Evolutionary conservation across 2,888 invertebrate genomes (phyloP).

Genomic region (Margaritifera margaritifera): DNA sequence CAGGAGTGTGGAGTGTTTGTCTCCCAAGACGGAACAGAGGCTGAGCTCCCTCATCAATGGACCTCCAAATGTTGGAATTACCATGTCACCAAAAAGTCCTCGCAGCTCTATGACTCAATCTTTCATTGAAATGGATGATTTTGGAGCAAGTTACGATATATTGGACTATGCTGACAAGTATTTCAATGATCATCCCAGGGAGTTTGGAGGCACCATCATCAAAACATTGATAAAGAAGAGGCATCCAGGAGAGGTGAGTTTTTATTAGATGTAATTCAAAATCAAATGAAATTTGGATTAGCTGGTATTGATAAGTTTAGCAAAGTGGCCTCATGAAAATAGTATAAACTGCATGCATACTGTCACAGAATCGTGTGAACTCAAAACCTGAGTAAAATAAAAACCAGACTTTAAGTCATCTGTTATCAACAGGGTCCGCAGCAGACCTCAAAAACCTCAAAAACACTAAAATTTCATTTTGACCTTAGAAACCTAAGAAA

Average conservation of each 20-base stretch:
- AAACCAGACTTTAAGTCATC: too few relatives aligned
- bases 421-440: too few relatives aligned
- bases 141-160: constrained; percentile 81
- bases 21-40: constrained; percentile 51
- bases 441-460: too few relatives aligned
- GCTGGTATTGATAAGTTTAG: too few relatives aligned
- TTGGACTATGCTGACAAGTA: constrained; percentile 94
- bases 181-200: constrained; percentile 85
- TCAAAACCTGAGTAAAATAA: too few relatives aligned
- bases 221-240: constrained; percentile 65
- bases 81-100: constrained; percentile 27
- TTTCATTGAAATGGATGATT: constrained; percentile 27
- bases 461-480: too few relatives aligned
- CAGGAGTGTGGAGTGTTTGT: constrained; percentile 44
- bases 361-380: too few relatives aligned
- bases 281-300: too few relatives aligned
- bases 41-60: constrained; percentile 39
- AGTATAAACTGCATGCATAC: too few relatives aligned
- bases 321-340: too few relatives aligned
- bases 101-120: constrained; percentile 29
- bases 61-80: constrained; percentile 22
- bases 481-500: too few relatives aligned
- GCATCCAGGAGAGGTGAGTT: constrained; percentile 51
- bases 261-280: not conserved
- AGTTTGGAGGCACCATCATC: constrained; percentile 65